Evolutionary conservation across 1,140 invertebrate genomes (phyloP).

Genomic region (Hydropsyche tenuis): DNA sequence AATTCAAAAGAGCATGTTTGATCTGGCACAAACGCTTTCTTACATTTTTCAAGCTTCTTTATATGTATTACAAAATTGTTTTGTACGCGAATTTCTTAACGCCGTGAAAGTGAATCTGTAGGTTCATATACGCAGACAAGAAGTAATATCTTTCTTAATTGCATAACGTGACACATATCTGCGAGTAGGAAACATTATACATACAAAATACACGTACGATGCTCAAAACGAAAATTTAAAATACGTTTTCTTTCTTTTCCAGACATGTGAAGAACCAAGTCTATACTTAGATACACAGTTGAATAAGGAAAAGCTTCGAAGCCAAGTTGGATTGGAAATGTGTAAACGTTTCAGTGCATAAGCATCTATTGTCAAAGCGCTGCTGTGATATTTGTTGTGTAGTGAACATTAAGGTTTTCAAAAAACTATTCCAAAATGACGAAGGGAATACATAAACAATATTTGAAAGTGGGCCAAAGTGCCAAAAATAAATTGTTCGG

Average conservation of each 20-base stretch:
- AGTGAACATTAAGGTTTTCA: too few species aligned
- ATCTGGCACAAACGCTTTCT: background rate
- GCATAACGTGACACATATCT: constrained; percentile 39
- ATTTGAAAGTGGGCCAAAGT: constrained; percentile 74
- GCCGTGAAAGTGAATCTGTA: constrained; percentile 36
- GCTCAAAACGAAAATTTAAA: background rate
- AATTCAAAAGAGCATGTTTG: background rate
- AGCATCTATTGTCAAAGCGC: background rate
- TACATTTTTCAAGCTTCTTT: constrained; percentile 26
- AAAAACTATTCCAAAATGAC: constrained; percentile 6
- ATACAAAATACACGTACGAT: background rate
- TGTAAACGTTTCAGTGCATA: background rate
- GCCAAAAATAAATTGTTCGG: constrained; percentile 74
- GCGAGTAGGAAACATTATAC: constrained; percentile 35
- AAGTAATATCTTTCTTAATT: constrained; percentile 41
- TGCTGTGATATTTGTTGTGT: constrained; percentile 24
- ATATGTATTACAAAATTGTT: constrained; percentile 36
- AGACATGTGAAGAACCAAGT: too few species aligned
- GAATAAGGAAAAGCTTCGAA: background rate
- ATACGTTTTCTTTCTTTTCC: background rate
- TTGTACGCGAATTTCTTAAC: constrained; percentile 41
- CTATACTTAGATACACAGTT: background rate
- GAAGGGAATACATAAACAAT: constrained; percentile 74
- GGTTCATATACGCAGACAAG: constrained; percentile 34
- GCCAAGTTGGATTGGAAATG: background rate